phyloP scores from a whole-genome alignment of 2,888 invertebrate genomes.

The Folsomia manolachei region DNA sequence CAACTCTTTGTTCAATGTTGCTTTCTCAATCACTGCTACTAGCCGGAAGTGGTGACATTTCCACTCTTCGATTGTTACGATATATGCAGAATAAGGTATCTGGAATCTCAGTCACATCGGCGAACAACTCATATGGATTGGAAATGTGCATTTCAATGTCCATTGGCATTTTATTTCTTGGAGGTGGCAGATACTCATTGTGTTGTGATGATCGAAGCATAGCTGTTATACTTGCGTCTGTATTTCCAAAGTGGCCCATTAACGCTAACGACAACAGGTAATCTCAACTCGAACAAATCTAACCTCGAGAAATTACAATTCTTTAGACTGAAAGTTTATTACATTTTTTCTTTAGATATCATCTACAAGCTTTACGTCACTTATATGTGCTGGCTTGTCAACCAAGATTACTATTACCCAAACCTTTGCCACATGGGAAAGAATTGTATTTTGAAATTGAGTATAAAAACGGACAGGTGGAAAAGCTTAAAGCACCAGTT shows the following conservation, averaged over 20 bases:
- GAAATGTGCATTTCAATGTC: slow-evolving; percentile 96
- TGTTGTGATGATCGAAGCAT: slow-evolving; percentile 78
- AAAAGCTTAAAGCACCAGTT: slow-evolving; percentile 40
- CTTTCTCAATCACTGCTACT: slow-evolving; percentile 65
- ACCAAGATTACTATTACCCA: slow-evolving; percentile 78
- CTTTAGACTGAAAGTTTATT: no score
- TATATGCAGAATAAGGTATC: slow-evolving; percentile 79
- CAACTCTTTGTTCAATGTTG: slow-evolving; percentile 44
- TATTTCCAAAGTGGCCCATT: slow-evolving; percentile 95
- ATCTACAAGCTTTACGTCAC: slow-evolving; percentile 94
- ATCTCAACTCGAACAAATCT: slow-evolving; percentile 2
- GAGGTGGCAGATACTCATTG: slow-evolving; percentile 84
- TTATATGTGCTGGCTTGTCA: slow-evolving; percentile 92
- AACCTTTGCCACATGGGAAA: slow-evolving; percentile 42
- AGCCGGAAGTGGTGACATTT: slow-evolving; percentile 89
- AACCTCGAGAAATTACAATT: background rate
- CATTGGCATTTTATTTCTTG: slow-evolving; percentile 86
- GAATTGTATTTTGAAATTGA: slow-evolving; percentile 42
- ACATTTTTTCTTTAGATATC: slow-evolving; percentile 66
- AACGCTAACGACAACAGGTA: slow-evolving; percentile 94
- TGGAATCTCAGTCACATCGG: slow-evolving; percentile 53
- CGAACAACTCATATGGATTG: slow-evolving; percentile 75
- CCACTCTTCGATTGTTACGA: slow-evolving; percentile 75
- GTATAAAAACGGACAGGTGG: slow-evolving; percentile 42
- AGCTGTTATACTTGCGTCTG: slow-evolving; percentile 85